Evolutionary conservation across 2,888 invertebrate genomes (phyloP), one percentile per base, ranked within the genome.

Genomic region (Trileptium ribeirensis): DNA sequence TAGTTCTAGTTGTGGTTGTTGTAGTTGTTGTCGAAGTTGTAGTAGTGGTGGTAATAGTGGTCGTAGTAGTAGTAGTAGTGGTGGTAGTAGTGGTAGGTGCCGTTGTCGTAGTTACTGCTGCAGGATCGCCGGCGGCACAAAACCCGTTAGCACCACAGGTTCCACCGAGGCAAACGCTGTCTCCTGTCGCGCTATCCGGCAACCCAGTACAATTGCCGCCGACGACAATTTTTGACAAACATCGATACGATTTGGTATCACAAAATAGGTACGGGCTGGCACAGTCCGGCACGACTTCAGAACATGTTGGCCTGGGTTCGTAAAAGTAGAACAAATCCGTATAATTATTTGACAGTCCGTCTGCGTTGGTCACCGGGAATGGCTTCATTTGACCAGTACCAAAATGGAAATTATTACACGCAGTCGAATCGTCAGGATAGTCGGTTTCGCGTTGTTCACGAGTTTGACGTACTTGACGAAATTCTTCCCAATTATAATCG

Each of bases 401-500:
- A 51, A 36, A 67, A 39, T 75, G 79, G 38, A 70, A 80, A 3
- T 34, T 33, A 74, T 38, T 82, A 80, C 82, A 82, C 1, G 80
- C 15, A 1, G 67, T 34, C 0, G 29, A 38, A 34, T 82, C 74
- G 15, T 39, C n/a, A 15, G 81, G 79, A 67, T 82, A 82, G 19
- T 82, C 70, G 1, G 36, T 70, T 64, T 67, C 78, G 70, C 81
- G 29, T 19, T 67, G 39, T n/a, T 37, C 67, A 29, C 19, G 64
- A 2, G 80, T 82, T 81, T 85, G 86, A 67, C 83, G 83, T 37
- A 83, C 84, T 79, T 86, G 86, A 24, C 87, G 74, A 85, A 85
- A 87, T 74, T 85, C 83, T 81, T 89, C 89, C 86, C 88, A 89
- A 1, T 88, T 83, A 74, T 86, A 85, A 83, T 89, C 89, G 38